A percentile compares a stretch with the other conserved stretches of the same genome.
These are phyloP conservation scores for Danaus chrysippus DNA, from an alignment of 2,888 invertebrate genomes.

Conservation along the genomic window DNA sequence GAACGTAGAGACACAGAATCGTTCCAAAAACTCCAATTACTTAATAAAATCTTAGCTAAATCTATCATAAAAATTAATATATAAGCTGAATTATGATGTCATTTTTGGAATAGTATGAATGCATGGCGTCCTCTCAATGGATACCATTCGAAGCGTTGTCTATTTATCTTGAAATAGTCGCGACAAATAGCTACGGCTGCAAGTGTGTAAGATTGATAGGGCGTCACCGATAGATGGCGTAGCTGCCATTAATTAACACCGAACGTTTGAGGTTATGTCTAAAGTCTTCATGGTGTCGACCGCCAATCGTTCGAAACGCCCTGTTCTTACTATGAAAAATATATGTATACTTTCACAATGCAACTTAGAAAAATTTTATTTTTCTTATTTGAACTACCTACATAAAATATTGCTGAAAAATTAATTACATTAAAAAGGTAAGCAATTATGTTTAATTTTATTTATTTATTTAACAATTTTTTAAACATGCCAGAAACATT, in stretches of 20 bases:
- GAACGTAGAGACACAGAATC: too few species aligned
- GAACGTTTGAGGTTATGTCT: constrained; percentile 45
- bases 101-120: too few species aligned
- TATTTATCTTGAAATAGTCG: constrained; percentile 32
- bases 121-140: neutral
- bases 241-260: constrained; percentile 65
- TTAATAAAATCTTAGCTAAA: neutral
- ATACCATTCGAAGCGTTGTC: neutral
- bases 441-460: too few species aligned
- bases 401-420: too few species aligned
- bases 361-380: too few species aligned
- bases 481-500: too few species aligned
- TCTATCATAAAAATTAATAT: too few species aligned
- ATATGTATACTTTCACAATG: neutral
- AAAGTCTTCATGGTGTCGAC: constrained; percentile 46
- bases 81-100: too few species aligned
- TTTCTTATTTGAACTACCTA: too few species aligned
- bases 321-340: constrained; percentile 26
- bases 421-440: too few species aligned
- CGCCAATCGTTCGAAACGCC: constrained; percentile 56
- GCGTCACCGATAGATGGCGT: constrained; percentile 69
- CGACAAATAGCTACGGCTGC: constrained; percentile 50
- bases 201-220: constrained; percentile 57
- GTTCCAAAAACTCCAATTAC: neutral
- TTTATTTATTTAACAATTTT: too few species aligned